Conservation (phyloP, 2,797 vertebrate species). For the Gephyroberyx darwinii region DNA sequence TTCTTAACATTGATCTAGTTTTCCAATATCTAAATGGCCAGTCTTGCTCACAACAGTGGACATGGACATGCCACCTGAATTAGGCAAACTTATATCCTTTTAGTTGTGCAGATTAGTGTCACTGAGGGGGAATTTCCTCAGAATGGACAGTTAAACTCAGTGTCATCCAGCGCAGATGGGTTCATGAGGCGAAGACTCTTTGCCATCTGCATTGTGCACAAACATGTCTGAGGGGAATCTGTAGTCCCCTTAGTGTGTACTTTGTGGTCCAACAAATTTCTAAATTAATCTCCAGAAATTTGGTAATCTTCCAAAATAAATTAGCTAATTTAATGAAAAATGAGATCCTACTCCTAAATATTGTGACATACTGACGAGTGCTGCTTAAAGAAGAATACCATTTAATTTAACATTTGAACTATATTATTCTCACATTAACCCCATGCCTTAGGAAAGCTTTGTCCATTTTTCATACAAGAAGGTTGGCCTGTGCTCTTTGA, state of each 20-base stretch:
- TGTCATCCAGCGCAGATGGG: conserved; percentile 16
- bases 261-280: background rate
- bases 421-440: conserved; percentile 14
- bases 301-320: background rate
- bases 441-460: background rate
- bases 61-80: background rate
- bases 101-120: background rate
- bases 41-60: conserved; percentile 19
- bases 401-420: background rate
- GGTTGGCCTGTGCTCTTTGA: too few relatives aligned
- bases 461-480: too few relatives aligned
- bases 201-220: conserved; percentile 4
- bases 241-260: background rate
- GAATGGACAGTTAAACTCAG: background rate
- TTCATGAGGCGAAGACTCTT: background rate
- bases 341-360: background rate
- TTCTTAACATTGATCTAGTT: conserved; percentile 56
- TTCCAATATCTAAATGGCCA: conserved; percentile 41
- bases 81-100: background rate
- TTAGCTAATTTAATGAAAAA: background rate
- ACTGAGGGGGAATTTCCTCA: background rate
- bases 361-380: background rate
- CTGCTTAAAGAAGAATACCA: background rate
- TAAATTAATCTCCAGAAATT: background rate
- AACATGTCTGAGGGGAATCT: conserved; percentile 3